A percentile compares a stretch with the other conserved stretches of the same genome.
These are phyloP conservation scores for Ginglymostoma cirratum DNA, from an alignment of 2,113 vertebrate genomes.

Conservation along the genomic window DNA sequence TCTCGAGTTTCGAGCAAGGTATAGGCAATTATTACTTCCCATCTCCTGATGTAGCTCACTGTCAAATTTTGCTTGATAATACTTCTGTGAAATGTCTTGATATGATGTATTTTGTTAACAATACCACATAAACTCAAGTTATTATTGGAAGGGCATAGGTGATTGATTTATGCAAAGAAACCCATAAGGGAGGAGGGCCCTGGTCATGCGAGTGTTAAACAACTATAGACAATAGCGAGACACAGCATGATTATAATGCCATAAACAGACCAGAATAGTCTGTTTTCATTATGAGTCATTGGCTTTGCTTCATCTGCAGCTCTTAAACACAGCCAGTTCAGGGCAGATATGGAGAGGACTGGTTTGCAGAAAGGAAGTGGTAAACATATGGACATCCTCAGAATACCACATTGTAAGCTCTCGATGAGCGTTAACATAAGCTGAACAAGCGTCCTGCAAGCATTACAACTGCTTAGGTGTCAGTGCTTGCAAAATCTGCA, in stretches of 20 bases:
- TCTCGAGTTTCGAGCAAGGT: too few relatives aligned
- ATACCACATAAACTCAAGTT: not conserved
- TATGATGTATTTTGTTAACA: too few relatives aligned
- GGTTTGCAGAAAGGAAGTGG: constrained; percentile 35
- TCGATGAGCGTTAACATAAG: not conserved
- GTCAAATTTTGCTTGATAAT: too few relatives aligned
- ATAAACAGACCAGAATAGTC: constrained; percentile 30
- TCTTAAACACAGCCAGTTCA: constrained; percentile 11
- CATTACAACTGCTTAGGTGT: not conserved
- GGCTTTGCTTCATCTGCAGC: constrained; percentile 34
- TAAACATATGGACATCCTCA: constrained; percentile 22
- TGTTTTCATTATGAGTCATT: constrained; percentile 36
- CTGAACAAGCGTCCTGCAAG: not conserved
- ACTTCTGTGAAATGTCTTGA: too few relatives aligned
- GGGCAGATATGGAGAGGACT: constrained; percentile 31
- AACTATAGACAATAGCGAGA: constrained; percentile 33
- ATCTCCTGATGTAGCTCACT: too few relatives aligned
- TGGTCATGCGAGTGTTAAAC: constrained; percentile 17
- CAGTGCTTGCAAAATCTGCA: constrained; percentile 16
- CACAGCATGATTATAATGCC: constrained; percentile 27
- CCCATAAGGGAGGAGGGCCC: not conserved
- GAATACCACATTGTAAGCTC: not conserved
- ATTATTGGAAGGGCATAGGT: not conserved
- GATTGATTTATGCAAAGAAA: not conserved
- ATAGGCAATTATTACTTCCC: too few relatives aligned